Percentiles rank a stretch among this genome's conserved stretches.
Conservation (phyloP, 2,797 vertebrate species). For the Sarcoramphus papa region DNA sequence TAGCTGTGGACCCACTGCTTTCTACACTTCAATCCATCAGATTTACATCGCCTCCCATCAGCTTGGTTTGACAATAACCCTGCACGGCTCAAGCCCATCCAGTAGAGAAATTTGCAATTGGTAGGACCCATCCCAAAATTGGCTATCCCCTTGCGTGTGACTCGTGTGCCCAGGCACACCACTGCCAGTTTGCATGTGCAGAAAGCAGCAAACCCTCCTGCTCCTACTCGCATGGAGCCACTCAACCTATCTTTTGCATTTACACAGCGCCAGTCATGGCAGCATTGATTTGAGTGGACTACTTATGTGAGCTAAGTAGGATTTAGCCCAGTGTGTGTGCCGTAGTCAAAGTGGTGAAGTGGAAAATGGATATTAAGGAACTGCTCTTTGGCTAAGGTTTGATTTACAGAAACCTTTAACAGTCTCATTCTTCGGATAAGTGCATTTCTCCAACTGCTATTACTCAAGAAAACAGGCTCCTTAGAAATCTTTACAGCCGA, state of each 20-base stretch:
- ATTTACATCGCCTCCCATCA: neutral
- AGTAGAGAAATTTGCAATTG: neutral
- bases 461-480: slow-evolving; percentile 38
- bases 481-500: slow-evolving; percentile 22
- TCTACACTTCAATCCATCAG: neutral
- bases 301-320: neutral
- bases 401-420: slow-evolving; percentile 56
- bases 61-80: neutral
- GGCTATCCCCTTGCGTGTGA: rapidly evolving
- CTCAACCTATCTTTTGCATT: neutral
- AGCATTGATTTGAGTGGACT: neutral
- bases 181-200: neutral
- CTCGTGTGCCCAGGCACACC: neutral
- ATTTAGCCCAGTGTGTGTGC: neutral
- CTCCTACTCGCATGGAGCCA: neutral
- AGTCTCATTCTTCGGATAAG: slow-evolving; percentile 54
- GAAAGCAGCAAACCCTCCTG: neutral
- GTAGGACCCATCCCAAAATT: neutral
- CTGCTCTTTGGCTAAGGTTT: slow-evolving; percentile 33
- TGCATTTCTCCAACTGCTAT: slow-evolving; percentile 38
- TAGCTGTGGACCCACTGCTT: neutral
- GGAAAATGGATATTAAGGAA: slow-evolving; percentile 39
- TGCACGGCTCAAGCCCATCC: neutral
- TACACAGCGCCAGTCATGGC: rapidly evolving
- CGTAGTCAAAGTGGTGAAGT: slow-evolving; percentile 27